A percentile compares a stretch with the other conserved stretches of the same genome.
phyloP scores from a whole-genome alignment of 2,888 invertebrate species.

The Ectemnius continuus region DNA sequence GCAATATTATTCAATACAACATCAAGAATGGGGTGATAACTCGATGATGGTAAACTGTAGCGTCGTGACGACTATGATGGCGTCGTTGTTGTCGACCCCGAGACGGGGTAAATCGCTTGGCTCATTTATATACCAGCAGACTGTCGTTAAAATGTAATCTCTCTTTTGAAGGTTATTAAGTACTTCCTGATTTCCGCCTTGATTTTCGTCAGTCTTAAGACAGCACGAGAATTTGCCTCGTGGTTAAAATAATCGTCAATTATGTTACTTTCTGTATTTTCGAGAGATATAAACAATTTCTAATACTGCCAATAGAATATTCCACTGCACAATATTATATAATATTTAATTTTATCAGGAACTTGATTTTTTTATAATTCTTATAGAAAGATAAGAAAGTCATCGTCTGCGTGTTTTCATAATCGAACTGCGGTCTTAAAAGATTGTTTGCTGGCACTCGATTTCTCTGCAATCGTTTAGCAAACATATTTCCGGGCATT shows the following conservation, averaged over 20 bases:
- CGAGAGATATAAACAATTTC: not conserved
- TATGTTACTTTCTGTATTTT: not conserved
- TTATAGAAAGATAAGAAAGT: no score
- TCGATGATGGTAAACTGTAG: not conserved
- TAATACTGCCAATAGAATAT: no score
- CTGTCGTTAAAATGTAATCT: not conserved
- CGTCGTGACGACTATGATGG: not conserved
- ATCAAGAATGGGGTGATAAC: not conserved
- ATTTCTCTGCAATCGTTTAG: conserved; percentile 46
- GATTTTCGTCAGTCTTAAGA: not conserved
- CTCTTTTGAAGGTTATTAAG: not conserved
- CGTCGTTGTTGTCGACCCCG: no score
- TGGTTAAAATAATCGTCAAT: no score
- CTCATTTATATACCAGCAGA: not conserved
- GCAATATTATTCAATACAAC: no score
- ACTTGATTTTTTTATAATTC: no score
- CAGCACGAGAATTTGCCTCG: no score
- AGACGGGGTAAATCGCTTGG: not conserved
- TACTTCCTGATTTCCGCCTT: not conserved
- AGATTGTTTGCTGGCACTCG: conserved; percentile 12
- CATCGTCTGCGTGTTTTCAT: no score
- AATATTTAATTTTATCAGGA: no score
- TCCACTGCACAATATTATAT: no score
- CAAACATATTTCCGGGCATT: conserved; percentile 46
- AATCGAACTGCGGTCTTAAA: no score